Evolutionary conservation across 1,140 invertebrate genomes (phyloP).

Genomic region (Paraescarpia echinospica): DNA sequence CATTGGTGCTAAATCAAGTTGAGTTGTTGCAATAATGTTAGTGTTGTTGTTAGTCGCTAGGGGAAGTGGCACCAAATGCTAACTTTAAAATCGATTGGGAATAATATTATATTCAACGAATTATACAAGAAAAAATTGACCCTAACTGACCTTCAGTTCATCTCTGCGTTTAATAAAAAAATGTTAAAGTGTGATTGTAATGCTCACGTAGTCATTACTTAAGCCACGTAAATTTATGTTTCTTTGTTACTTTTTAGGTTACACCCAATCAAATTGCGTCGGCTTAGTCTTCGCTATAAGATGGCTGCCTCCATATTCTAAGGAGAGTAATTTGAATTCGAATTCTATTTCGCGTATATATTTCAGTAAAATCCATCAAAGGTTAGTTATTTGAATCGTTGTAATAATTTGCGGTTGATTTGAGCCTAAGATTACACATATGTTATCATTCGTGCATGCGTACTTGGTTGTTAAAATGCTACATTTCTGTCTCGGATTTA

Average conservation of each 20-base stretch:
- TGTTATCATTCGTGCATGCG: neutral
- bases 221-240: neutral
- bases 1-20: neutral
- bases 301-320: neutral
- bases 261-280: neutral
- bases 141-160: neutral
- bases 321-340: slow-evolving; percentile 1
- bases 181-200: neutral
- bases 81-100: neutral
- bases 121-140: neutral
- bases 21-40: neutral
- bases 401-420: neutral
- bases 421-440: neutral
- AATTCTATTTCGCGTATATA: neutral
- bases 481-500: neutral
- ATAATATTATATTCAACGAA: neutral
- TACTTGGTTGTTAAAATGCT: neutral
- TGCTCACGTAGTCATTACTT: neutral
- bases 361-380: neutral
- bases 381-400: neutral
- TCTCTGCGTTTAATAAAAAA: neutral
- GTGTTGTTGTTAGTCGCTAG: neutral
- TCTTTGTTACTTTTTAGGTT: neutral
- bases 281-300: neutral
- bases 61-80: neutral